Evolutionary conservation across 2,797 vertebrate genomes (phyloP).

Genomic region (Diceros bicornis): DNA sequence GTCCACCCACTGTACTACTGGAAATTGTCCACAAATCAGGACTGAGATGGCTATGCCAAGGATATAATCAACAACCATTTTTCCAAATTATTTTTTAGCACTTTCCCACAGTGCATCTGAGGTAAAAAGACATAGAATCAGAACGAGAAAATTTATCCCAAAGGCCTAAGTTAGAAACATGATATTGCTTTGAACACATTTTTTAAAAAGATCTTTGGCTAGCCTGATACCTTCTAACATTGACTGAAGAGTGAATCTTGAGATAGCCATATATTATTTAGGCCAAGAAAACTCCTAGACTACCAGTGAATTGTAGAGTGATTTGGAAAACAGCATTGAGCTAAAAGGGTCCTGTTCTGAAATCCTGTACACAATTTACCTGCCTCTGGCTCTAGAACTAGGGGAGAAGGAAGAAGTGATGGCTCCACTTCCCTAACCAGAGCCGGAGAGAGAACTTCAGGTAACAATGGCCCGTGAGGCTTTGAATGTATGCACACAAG

Average conservation of each 20-base stretch:
- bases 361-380: background rate
- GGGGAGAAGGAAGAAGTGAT: background rate
- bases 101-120: constrained; percentile 8
- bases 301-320: background rate
- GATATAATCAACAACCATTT: constrained; percentile 34
- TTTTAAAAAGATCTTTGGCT: background rate
- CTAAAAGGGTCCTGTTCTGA: background rate
- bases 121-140: background rate
- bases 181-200: constrained; percentile 1
- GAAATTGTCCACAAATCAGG: background rate
- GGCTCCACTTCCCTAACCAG: background rate
- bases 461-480: background rate
- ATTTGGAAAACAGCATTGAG: constrained; percentile 4
- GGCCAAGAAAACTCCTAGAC: background rate
- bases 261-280: background rate
- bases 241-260: constrained; percentile 28
- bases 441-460: background rate
- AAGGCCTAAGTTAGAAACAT: background rate
- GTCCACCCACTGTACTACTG: background rate
- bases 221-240: background rate
- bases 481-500: background rate
- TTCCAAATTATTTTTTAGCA: background rate
- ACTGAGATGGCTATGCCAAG: background rate
- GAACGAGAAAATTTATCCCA: background rate
- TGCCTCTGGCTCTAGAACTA: background rate